Percentiles rank a stretch among this genome's conserved stretches.
Evolutionary conservation across 2,797 vertebrate genomes (phyloP).

Genomic region (Rhadinocentrus ornatus): DNA sequence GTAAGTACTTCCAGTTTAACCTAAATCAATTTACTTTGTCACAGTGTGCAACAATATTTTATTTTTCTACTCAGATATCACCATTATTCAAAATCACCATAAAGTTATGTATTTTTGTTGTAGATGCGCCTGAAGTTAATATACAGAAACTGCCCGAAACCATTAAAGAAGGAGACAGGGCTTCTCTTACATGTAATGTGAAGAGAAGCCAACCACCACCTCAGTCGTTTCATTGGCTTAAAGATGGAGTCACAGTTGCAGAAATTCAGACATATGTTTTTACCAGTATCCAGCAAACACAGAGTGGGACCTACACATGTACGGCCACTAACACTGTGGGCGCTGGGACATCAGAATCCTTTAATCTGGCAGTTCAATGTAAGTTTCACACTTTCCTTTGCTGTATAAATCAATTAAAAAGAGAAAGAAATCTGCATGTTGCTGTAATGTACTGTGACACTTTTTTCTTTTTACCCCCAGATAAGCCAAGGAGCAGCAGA

Average conservation of each 20-base stretch:
- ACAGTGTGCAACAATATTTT: background rate
- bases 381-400: conserved; percentile 41
- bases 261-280: fast-evolving
- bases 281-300: fast-evolving
- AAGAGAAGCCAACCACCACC: conserved; percentile 43
- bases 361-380: conserved; percentile 46
- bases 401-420: background rate
- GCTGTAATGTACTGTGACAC: background rate
- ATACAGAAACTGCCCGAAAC: fast-evolving
- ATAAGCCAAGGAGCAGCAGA: conserved; percentile 4
- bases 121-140: conserved; percentile 64
- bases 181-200: conserved; percentile 56
- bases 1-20: conserved; percentile 56
- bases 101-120: conserved; percentile 20
- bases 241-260: fast-evolving
- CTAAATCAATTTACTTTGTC: background rate
- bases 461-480: conserved; percentile 32
- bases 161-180: background rate
- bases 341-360: fast-evolving
- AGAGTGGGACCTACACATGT: conserved; percentile 53
- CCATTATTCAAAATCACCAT: background rate
- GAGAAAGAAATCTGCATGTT: background rate
- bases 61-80: background rate
- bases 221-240: fast-evolving
- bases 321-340: background rate